These are phyloP conservation scores for Ptilodon capucinus DNA, from an alignment of 2,888 invertebrate species.

Conservation along the genomic window DNA sequence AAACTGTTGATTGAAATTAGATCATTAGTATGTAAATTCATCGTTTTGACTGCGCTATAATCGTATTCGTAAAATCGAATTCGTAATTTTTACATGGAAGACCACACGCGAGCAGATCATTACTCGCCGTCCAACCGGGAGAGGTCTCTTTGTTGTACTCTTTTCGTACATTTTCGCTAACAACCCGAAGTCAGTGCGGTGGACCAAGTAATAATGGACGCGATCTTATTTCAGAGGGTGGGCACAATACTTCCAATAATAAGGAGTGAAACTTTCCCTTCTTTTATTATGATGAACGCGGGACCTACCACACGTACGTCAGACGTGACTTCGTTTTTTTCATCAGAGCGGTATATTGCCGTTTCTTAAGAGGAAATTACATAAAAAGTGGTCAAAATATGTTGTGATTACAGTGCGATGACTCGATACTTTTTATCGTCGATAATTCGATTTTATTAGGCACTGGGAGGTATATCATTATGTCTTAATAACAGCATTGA, in stretches of 20 bases:
- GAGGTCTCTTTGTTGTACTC: constrained; percentile 39
- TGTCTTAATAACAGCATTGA: not conserved
- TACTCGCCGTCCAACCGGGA: constrained; percentile 44
- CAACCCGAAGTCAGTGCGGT: constrained; percentile 31
- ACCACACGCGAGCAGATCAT: constrained; percentile 67
- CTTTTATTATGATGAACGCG: constrained; percentile 40
- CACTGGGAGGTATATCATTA: not conserved
- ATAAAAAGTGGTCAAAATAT: constrained; percentile 21
- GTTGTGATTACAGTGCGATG: constrained; percentile 13
- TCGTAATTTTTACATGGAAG: constrained; percentile 50
- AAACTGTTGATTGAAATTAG: constrained; percentile 47
- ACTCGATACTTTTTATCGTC: constrained; percentile 6
- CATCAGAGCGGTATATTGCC: constrained; percentile 9
- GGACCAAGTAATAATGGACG: constrained; percentile 41
- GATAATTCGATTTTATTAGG: constrained; percentile 3
- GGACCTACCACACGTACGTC: constrained; percentile 41
- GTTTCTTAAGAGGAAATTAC: constrained; percentile 17
- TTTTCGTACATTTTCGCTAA: constrained; percentile 40
- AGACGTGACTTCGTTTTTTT: constrained; percentile 26
- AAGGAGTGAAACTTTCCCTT: constrained; percentile 51
- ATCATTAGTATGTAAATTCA: constrained; percentile 51
- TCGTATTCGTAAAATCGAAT: constrained; percentile 49
- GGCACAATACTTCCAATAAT: constrained; percentile 56
- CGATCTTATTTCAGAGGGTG: constrained; percentile 51
- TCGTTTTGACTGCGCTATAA: constrained; percentile 43